Base-by-base conservation (phyloP, 2,888 invertebrate species). In the Hybos culiciformis region DNA sequence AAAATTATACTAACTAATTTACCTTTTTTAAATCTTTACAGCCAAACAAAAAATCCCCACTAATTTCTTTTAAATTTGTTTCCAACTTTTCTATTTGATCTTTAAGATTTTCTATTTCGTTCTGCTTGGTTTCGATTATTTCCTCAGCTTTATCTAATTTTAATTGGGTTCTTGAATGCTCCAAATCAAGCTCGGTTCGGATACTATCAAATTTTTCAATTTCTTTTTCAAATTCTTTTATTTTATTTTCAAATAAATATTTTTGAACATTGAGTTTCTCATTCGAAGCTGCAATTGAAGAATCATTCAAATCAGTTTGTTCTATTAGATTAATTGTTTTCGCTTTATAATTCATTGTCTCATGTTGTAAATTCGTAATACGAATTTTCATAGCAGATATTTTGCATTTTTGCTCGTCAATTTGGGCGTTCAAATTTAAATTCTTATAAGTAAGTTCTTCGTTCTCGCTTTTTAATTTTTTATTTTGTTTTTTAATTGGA, bases 311-410 rank as follows among this genome's bases (percentile, higher is more conserved):
- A 24, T 70, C 71, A 42, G 73, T 73, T 55, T 80, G 78, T 47
- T 79, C 77, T 20, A 74, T 69, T 46, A 79, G 61, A 2, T 75
- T 71, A 31, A 68, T 66, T 47, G 77, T 67, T 52, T 77, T 80
- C 26, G 71, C 69, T 55, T 77, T 76, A 23, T 74, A 62, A 0
- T 66, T 67, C 2, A 66, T 66, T 12, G 72, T 59, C 47, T 85
- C 83, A 44, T 73, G 74, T 53, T 80, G 80, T 18, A 85, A 61
- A 40, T 77, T 79, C 55, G 74, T 75, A 45, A 77, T 74, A 51
- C 85, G 72, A 23, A 81, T 79, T 57, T 73, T 78, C 0, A 75
- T 65, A 1, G 75, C 78, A n/a, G 80, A 77, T 2, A 77, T 57
- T 57, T 78, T 83, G 46, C 68, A 75, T 51, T 74, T 78, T 6